Base-by-base conservation (phyloP, 2,113 vertebrate genomes). In the Bubo scandiacus region DNA sequence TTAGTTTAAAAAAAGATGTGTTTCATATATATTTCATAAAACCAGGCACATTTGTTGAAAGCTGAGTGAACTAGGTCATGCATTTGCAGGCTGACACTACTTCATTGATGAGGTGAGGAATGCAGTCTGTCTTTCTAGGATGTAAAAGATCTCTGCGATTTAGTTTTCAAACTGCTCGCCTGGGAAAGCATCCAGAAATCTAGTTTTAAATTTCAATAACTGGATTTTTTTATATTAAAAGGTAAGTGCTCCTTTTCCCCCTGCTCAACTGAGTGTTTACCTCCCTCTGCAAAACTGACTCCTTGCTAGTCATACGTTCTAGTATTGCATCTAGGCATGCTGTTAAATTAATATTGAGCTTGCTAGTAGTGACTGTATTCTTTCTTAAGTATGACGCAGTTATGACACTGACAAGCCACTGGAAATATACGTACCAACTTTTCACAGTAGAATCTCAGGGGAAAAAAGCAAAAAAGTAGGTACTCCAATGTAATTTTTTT, bases 11-110 rank as follows among this genome's bases (percentile, higher is more conserved):
- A 95, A 91, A 95, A 81, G 36, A 88, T 40, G 36, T 88, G 66
- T 86, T 96, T 90, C 47, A 87, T 62, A 88, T 94, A 91, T 88
- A 96, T 83, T 82, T 95, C 88, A 97, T 97, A 93, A 92, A 96
- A 42, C 9, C 62, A 66, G 80, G 47, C 88, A 71, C 67, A 34
- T 54, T 77, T 67, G 61, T 94, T 94, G 81, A 95, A 97, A 97
- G 73, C 83, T 88, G 84, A 92, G 78, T 62, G 78, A 97, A 90
- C 52, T 92, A 38, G 81, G 74, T 96, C 86, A 95, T 26, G 86
- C 92, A 15, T 88, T 95, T 84, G 54, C 95, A 96, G 94, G 90
- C 87, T 88, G 91, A 83, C 87, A 95, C 74, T 51, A 90, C 68
- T 95, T 81, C 65, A 93, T 68, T 96, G 85, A 97, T 84, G 78